Evolutionary conservation across 2,113 vertebrate species (phyloP).

Genomic region (Eolophus roseicapilla): DNA sequence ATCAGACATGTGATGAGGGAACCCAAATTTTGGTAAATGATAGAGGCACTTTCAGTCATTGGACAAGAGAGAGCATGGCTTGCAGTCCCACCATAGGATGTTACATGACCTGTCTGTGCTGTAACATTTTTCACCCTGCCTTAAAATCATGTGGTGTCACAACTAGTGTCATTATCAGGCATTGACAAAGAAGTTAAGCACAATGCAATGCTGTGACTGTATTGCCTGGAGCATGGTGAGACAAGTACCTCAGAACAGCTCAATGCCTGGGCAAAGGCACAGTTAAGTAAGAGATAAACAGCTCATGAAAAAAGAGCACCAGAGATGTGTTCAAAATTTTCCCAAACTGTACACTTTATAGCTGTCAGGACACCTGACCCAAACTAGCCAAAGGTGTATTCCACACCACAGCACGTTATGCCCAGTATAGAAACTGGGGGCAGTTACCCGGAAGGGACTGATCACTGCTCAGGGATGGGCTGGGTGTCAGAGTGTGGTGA

Average conservation of each 20-base stretch:
- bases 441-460: neutral
- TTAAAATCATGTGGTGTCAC: neutral
- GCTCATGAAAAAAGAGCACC: neutral
- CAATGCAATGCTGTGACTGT: neutral
- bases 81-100: neutral
- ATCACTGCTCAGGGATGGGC: neutral
- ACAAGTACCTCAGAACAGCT: neutral
- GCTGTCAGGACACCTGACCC: neutral
- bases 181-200: neutral
- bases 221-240: neutral
- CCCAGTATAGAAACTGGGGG: neutral
- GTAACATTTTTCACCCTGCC: neutral
- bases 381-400: neutral
- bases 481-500: neutral
- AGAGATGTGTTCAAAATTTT: neutral
- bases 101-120: neutral
- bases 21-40: neutral
- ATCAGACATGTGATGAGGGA: fast-evolving
- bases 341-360: neutral
- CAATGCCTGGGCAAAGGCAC: neutral
- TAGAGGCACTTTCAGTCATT: neutral
- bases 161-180: neutral
- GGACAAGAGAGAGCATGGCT: neutral
- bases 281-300: neutral
- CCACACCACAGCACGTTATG: neutral